These are phyloP conservation scores for Callionymus lyra DNA, from an alignment of 2,113 vertebrate species.

Conservation along the genomic window DNA sequence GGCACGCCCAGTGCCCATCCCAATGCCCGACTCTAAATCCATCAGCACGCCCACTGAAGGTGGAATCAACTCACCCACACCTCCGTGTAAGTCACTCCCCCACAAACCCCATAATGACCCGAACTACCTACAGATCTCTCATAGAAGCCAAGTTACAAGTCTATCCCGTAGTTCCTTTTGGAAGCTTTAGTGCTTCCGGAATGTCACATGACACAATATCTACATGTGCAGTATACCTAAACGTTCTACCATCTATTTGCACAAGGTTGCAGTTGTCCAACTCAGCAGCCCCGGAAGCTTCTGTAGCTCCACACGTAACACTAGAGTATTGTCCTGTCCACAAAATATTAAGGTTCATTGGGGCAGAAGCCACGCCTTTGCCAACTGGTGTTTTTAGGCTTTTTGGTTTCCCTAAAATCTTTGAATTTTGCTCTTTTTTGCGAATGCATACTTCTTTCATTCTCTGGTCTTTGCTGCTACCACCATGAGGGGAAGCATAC, in stretches of 20 bases:
- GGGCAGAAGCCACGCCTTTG: conserved; percentile 58
- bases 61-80: conserved; percentile 86
- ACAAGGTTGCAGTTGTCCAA: conserved; percentile 14
- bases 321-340: conserved; percentile 9
- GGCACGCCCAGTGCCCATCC: conserved; percentile 95
- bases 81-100: conserved; percentile 86
- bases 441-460: conserved; percentile 14
- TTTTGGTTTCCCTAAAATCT: conserved; percentile 5
- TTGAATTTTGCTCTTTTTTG: conserved; percentile 26
- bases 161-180: conserved; percentile 11
- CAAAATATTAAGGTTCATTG: conserved; percentile 21
- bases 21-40: conserved; percentile 95
- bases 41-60: conserved; percentile 90
- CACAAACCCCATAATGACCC: conserved; percentile 47
- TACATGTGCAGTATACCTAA: not conserved
- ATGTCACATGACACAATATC: no score
- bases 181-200: conserved; percentile 3
- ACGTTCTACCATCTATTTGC: conserved; percentile 4
- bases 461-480: conserved; percentile 51
- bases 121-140: conserved; percentile 30
- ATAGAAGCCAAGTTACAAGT: conserved; percentile 20
- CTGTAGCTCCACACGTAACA: conserved; percentile 15
- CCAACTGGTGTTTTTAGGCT: conserved; percentile 33
- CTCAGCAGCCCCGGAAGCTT: conserved; percentile 48
- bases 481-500: conserved; percentile 50